These are phyloP conservation scores for Gadus macrocephalus DNA, from an alignment of 2,113 vertebrate genomes.

Conservation along the genomic window DNA sequence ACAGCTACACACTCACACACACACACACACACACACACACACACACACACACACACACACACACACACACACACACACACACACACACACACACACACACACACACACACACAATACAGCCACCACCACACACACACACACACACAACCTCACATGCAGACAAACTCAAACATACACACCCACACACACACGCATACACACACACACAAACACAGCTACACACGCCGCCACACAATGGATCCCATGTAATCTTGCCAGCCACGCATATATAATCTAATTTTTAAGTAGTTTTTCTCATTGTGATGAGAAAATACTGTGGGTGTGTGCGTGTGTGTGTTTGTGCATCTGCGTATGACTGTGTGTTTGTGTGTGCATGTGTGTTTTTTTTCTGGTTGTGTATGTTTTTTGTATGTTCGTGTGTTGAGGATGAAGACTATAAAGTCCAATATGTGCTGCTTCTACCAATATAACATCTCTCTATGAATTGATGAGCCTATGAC, in stretches of 20 bases:
- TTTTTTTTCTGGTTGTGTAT: not conserved
- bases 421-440: conserved; percentile 3
- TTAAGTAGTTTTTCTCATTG: not conserved
- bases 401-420: not conserved
- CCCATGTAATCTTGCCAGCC: not conserved
- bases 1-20: conserved; percentile 4
- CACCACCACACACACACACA: conserved; percentile 4
- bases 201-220: conserved; percentile 2
- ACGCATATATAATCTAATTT: not conserved
- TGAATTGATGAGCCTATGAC: not conserved
- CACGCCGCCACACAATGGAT: not conserved
- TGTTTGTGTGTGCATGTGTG: conserved; percentile 1
- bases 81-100: not conserved
- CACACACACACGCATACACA: not conserved
- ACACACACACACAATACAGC: conserved; percentile 3
- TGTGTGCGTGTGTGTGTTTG: not conserved
- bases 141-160: not conserved
- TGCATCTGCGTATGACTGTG: conserved; percentile 1
- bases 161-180: not conserved
- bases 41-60: conserved; percentile 5
- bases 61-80: not conserved
- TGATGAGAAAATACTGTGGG: not conserved
- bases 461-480: not conserved
- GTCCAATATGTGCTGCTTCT: not conserved
- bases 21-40: conserved; percentile 4